Percentiles rank a stretch among this genome's conserved stretches.
Evolutionary conservation across 2,888 invertebrate genomes (phyloP).

Genomic region (Achlya flavicornis): DNA sequence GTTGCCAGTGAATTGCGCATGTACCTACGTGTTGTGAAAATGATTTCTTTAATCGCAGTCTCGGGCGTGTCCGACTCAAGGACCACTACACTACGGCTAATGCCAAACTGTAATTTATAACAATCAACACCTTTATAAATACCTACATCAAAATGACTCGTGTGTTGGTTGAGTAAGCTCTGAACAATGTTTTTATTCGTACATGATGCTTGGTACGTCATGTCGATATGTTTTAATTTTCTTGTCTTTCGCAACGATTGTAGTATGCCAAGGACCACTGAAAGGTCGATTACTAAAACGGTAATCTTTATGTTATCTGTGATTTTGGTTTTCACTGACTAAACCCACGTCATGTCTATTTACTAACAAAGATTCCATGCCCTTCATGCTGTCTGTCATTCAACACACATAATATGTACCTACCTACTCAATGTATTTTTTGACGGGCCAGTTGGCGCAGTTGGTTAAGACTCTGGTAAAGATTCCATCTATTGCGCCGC

Average conservation of each 20-base stretch:
- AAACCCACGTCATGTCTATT: constrained; percentile 50
- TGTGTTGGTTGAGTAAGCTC: constrained; percentile 35
- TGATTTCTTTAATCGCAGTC: constrained; percentile 57
- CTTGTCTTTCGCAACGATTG: constrained; percentile 67
- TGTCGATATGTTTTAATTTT: constrained; percentile 64
- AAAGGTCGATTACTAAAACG: constrained; percentile 78
- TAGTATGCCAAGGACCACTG: constrained; percentile 74
- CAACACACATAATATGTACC: neutral
- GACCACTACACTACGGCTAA: constrained; percentile 38
- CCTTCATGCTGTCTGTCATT: neutral
- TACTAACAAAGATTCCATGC: constrained; percentile 25
- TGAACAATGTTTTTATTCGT: constrained; percentile 37
- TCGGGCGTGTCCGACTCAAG: constrained; percentile 47
- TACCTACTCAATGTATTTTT: too few relatives aligned
- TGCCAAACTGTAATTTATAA: constrained; percentile 57
- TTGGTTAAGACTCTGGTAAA: too few relatives aligned
- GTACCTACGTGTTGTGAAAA: constrained; percentile 51
- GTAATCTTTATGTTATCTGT: constrained; percentile 80
- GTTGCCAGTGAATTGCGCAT: constrained; percentile 51
- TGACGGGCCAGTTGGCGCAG: too few relatives aligned
- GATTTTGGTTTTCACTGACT: constrained; percentile 59
- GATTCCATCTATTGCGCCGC: too few relatives aligned
- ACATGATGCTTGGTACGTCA: constrained; percentile 31
- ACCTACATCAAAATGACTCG: constrained; percentile 31
- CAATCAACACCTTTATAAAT: constrained; percentile 40